Evolutionary conservation across 2,888 invertebrate species (phyloP), one percentile per base, ranked within the genome.

Genomic region (Lasioglossum marginatum): DNA sequence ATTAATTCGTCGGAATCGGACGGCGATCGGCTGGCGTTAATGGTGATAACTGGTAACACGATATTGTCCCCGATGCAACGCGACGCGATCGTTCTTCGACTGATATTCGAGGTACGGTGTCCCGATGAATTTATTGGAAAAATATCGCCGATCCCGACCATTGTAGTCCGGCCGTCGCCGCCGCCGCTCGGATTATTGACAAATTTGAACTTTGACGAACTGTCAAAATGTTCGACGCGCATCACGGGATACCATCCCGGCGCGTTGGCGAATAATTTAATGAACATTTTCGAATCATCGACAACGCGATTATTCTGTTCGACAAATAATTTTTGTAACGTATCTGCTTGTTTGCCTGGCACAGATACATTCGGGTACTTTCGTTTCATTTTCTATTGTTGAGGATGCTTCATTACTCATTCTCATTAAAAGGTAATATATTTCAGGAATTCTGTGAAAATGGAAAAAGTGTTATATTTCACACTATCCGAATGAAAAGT

Each of bases 11-110:
- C 80, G 43, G 70, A 84, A 77, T 63, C 77, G 63, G 40, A 52
- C 66, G 76, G 40, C 77, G 77, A 85, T 85, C 84, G 83, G 31
- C 72, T 45, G 79, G 66, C 23, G 63, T 77, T 85, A 85, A 84
- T 74, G 48, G 31, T 43, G 27, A 43, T 79, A 78, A 83, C 57
- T 60, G 48, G 57, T 45, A 34, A 43, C 34, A 57, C 74, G 48
- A 72, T 63, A 52, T 45, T 68, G 68, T 68, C 68, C 40, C 23
- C 68, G 68, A 68, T 12, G 68, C 68, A 63, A 63, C 66, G 68
- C 23, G 68, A 16, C 66, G 16, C 34, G 23, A 23, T 37, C 68
- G 40, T 68, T 68, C 34, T 68, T 68, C 34, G 34, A 23, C 23
- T 40, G 68, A 68, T 37, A n/a, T 37, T 40, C 68, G 68, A 68